A percentile compares a stretch with the other conserved stretches of the same genome.
Conservation (phyloP, 2,113 vertebrate species). For the Laticauda laticaudata region DNA sequence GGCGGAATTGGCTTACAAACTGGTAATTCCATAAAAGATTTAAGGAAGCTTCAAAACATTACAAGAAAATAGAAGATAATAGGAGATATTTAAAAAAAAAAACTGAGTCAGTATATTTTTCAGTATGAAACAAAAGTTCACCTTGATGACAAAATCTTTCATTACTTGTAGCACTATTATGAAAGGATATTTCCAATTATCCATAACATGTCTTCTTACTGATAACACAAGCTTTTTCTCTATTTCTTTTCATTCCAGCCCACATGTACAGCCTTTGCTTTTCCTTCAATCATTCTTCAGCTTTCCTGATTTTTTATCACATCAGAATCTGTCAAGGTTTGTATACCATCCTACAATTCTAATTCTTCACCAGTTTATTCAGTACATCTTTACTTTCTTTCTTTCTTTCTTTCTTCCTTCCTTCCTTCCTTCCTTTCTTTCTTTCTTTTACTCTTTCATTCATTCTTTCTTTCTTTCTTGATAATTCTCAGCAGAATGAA, state of each 20-base stretch:
- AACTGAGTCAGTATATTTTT: neutral
- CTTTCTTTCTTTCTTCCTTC: too few species aligned
- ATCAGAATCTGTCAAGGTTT: neutral
- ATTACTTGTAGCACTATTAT: neutral
- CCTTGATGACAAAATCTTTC: neutral
- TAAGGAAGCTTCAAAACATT: slow-evolving; percentile 16
- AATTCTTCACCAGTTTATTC: neutral
- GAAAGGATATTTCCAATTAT: neutral
- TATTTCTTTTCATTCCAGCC: neutral
- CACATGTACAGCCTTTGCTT: neutral
- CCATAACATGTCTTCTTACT: neutral
- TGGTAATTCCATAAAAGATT: slow-evolving; percentile 11
- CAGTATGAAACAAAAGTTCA: neutral
- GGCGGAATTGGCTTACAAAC: neutral
- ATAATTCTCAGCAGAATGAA: too few species aligned
- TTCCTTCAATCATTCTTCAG: neutral
- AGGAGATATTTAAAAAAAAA: neutral
- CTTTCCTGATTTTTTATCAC: neutral
- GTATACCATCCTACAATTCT: neutral
- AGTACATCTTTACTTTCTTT: neutral
- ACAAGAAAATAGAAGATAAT: slow-evolving; percentile 10
- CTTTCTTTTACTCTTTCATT: too few species aligned
- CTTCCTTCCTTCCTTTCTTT: too few species aligned
- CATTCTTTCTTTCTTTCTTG: too few species aligned
- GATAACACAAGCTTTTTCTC: neutral